Percentiles rank a stretch among this genome's conserved stretches.
Evolutionary conservation across 2,888 invertebrate species (phyloP).

Genomic region (Anagyrus pseudococci): DNA sequence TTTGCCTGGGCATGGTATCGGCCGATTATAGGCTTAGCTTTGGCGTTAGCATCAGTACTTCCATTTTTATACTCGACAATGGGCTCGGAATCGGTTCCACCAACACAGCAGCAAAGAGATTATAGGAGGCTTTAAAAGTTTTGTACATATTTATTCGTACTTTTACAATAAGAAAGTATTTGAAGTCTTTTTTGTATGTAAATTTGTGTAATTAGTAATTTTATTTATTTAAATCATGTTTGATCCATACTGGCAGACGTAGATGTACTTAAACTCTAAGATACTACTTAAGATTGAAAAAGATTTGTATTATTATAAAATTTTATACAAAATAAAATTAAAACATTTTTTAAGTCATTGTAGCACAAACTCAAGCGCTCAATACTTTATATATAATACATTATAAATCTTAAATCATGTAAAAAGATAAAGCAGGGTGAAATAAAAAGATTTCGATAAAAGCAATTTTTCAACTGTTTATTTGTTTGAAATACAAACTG

Average conservation of each 20-base stretch:
- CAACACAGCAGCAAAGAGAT: slow-evolving; percentile 51
- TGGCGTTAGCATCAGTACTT: slow-evolving; percentile 55
- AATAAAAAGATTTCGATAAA: slow-evolving; percentile 12
- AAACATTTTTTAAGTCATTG: not conserved
- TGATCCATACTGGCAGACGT: no score
- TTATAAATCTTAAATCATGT: not conserved
- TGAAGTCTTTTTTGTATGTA: not conserved
- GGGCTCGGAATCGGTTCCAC: slow-evolving; percentile 42
- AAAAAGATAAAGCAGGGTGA: slow-evolving; percentile 1
- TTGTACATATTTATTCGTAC: slow-evolving; percentile 7
- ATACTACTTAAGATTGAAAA: no score
- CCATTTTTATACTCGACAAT: slow-evolving; percentile 59
- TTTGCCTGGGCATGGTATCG: slow-evolving; percentile 63
- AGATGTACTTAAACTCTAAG: no score
- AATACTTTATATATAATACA: no score
- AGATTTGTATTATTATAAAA: no score
- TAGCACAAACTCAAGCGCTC: no score
- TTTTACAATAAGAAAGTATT: not conserved
- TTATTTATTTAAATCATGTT: not conserved
- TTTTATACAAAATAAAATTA: not conserved
- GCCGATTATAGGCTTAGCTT: slow-evolving; percentile 58
- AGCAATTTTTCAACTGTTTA: slow-evolving; percentile 31
- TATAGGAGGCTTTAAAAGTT: slow-evolving; percentile 53
- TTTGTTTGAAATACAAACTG: slow-evolving; percentile 37
- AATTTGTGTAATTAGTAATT: not conserved